Conservation (phyloP, 2,888 invertebrate species). For the Chironomus riparius region DNA sequence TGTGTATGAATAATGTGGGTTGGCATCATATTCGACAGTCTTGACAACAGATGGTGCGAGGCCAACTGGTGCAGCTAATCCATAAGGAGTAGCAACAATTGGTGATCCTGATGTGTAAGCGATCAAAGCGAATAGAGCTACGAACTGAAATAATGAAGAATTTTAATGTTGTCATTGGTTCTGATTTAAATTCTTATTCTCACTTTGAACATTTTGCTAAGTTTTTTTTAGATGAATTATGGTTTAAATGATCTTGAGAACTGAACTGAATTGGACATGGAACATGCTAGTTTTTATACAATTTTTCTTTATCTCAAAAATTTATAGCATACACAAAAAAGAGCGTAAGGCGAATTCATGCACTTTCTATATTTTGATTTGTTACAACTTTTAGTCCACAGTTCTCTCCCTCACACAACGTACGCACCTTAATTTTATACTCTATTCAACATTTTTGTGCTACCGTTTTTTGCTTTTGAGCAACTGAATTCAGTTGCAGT, state of each 20-base stretch:
- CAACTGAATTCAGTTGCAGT: too few relatives aligned
- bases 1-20: constrained; percentile 49
- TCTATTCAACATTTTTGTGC: background rate
- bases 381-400: background rate
- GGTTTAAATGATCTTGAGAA: background rate
- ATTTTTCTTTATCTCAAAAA: background rate
- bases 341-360: background rate
- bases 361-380: background rate
- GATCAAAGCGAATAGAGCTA: constrained; percentile 30
- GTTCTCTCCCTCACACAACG: background rate
- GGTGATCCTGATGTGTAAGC: constrained; percentile 31
- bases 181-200: background rate
- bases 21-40: constrained; percentile 41
- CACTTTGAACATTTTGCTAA: constrained; percentile 23
- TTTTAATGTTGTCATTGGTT: background rate
- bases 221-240: background rate
- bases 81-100: constrained; percentile 27
- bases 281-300: background rate
- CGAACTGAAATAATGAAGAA: constrained; percentile 11
- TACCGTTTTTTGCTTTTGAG: too few relatives aligned
- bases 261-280: constrained; percentile 6
- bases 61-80: constrained; percentile 35
- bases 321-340: background rate
- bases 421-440: background rate
- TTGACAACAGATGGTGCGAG: constrained; percentile 31